phyloP scores from a whole-genome alignment of 2,797 vertebrate genomes.

The Bradypodion ventrale region DNA sequence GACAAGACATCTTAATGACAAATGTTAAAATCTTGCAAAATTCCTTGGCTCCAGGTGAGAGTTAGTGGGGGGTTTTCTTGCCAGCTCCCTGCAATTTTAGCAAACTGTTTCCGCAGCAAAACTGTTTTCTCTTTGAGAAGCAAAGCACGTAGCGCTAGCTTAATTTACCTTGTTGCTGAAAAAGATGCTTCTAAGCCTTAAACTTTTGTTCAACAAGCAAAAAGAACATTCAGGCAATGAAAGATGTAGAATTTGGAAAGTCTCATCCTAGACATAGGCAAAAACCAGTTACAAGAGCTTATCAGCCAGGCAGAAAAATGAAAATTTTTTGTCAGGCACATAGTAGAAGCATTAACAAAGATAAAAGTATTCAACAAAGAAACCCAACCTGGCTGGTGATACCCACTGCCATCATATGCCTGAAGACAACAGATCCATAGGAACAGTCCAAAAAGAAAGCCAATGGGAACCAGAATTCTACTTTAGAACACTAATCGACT shows the following conservation, averaged over 20 bases:
- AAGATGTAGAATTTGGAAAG: not conserved
- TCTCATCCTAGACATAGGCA: not conserved
- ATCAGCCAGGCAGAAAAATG: not conserved
- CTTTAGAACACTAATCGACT: not conserved
- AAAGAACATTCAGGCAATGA: not conserved
- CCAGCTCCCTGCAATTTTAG: too few species aligned
- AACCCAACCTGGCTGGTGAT: not conserved
- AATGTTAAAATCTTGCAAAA: too few species aligned
- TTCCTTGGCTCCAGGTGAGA: too few species aligned
- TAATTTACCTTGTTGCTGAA: too few species aligned
- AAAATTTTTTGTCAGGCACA: not conserved
- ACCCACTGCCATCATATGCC: not conserved
- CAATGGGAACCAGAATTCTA: not conserved
- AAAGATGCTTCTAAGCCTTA: too few species aligned
- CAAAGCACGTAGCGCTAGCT: too few species aligned
- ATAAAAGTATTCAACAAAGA: not conserved
- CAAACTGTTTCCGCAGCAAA: not conserved
- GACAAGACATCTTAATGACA: too few species aligned
- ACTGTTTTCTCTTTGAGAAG: not conserved
- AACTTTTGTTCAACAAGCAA: not conserved
- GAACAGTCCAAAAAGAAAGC: not conserved
- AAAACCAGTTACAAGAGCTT: not conserved
- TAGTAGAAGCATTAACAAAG: not conserved
- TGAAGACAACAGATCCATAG: not conserved
- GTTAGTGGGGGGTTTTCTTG: too few species aligned